Evolutionary conservation across 2,888 invertebrate species (phyloP).

Genomic region (Minunthozetes semirufus): DNA sequence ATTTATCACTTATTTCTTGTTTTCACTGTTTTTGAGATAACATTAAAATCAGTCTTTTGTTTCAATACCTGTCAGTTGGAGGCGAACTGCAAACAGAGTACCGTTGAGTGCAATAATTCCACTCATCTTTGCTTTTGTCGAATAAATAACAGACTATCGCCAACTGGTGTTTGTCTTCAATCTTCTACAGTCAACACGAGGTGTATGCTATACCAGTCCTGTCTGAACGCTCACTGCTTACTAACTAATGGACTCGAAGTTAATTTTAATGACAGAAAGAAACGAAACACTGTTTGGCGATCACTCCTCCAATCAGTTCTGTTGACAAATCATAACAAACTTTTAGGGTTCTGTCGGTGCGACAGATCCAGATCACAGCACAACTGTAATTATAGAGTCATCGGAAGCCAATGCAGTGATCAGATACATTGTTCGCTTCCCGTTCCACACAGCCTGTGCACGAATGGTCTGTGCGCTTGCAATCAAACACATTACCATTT

Average conservation of each 20-base stretch:
- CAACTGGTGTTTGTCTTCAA: conserved; percentile 13
- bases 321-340: background rate
- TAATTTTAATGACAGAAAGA: background rate
- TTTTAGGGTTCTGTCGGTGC: conserved; percentile 2
- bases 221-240: background rate
- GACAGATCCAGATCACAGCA: background rate
- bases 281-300: background rate
- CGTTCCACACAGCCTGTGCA: background rate
- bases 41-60: background rate
- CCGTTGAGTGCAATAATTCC: background rate
- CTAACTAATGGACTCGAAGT: background rate
- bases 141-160: background rate
- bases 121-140: background rate
- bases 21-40: background rate
- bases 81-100: background rate
- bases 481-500: conserved; percentile 26
- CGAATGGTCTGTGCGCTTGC: conserved; percentile 1
- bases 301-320: background rate
- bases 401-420: background rate
- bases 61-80: conserved; percentile 18
- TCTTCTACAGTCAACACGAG: background rate
- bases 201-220: no score
- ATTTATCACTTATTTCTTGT: background rate
- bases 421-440: background rate
- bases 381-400: conserved; percentile 16